Percentiles rank a stretch among this genome's conserved stretches.
Conservation (phyloP, 2,797 vertebrate species). For the Tolypeutes matacus region DNA sequence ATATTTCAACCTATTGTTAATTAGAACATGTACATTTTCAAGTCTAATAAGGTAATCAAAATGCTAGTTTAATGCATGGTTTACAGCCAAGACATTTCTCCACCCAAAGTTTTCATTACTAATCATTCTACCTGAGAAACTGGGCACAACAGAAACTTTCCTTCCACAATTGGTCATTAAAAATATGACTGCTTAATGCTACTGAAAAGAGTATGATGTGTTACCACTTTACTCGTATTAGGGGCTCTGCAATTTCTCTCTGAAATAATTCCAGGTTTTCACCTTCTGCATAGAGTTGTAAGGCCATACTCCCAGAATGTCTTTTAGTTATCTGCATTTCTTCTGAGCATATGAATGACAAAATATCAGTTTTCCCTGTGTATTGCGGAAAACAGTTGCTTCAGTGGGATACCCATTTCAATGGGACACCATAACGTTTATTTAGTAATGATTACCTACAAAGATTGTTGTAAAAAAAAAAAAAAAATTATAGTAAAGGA, state of each 20-base stretch:
- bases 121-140: conserved; percentile 47
- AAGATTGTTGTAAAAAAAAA: conserved; percentile 73
- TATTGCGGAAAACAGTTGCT: conserved; percentile 57
- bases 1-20: conserved; percentile 60
- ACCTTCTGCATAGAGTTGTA: conserved; percentile 26
- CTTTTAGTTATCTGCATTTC: conserved; percentile 47
- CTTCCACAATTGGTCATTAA: conserved; percentile 1
- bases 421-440: conserved; percentile 85
- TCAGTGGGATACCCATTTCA: conserved; percentile 80
- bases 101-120: conserved; percentile 10
- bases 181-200: conserved; percentile 40
- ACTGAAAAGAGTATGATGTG: not conserved
- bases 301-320: not conserved
- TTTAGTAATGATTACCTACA: conserved; percentile 85
- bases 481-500: conserved; percentile 52
- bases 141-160: not conserved
- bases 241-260: conserved; percentile 30
- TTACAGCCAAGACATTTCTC: conserved; percentile 47
- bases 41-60: not conserved
- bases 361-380: conserved; percentile 71
- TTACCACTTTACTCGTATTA: conserved; percentile 41
- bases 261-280: conserved; percentile 61
- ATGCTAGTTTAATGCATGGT: not conserved
- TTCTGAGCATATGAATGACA: conserved; percentile 29
- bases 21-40: not conserved